These are phyloP conservation scores for Schlechtendalia chinensis DNA, from an alignment of 1,140 invertebrate genomes.

Conservation along the genomic window DNA sequence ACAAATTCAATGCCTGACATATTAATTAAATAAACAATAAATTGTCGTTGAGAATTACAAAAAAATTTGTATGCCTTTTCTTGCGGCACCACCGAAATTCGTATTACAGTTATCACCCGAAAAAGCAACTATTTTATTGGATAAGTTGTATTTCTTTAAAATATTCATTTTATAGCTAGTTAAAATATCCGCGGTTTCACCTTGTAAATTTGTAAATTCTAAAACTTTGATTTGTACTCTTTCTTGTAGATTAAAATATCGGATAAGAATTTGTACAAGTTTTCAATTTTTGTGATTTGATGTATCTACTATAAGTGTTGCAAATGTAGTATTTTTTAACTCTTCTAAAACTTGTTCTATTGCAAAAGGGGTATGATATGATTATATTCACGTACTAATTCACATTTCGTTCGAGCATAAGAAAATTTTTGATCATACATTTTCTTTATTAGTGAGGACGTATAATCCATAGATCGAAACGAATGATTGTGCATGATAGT, in stretches of 20 bases:
- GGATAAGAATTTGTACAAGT: background rate
- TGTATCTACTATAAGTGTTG: no score
- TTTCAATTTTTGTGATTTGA: no score
- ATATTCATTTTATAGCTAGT: background rate
- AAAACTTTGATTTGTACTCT: slow-evolving; percentile 8
- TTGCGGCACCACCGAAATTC: no score
- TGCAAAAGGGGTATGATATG: background rate
- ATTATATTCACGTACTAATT: no score
- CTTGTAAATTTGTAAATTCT: slow-evolving; percentile 4
- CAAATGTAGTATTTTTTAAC: no score
- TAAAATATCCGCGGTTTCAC: no score
- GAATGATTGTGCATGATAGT: slow-evolving; percentile 26
- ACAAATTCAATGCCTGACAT: background rate
- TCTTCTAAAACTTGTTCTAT: no score
- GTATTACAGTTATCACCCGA: no score
- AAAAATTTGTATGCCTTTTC: background rate
- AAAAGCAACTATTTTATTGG: no score
- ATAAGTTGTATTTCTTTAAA: background rate
- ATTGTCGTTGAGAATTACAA: background rate
- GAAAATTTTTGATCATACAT: slow-evolving; percentile 19
- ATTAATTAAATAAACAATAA: background rate
- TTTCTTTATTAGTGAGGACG: no score
- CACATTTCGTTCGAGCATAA: slow-evolving; percentile 9
- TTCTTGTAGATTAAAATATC: slow-evolving; percentile 10
- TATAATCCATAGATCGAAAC: slow-evolving; percentile 1